Evolutionary conservation across 53 echinoderm and acorn worm genomes (phyloP).

Genomic region (Holothuria leucospilota): DNA sequence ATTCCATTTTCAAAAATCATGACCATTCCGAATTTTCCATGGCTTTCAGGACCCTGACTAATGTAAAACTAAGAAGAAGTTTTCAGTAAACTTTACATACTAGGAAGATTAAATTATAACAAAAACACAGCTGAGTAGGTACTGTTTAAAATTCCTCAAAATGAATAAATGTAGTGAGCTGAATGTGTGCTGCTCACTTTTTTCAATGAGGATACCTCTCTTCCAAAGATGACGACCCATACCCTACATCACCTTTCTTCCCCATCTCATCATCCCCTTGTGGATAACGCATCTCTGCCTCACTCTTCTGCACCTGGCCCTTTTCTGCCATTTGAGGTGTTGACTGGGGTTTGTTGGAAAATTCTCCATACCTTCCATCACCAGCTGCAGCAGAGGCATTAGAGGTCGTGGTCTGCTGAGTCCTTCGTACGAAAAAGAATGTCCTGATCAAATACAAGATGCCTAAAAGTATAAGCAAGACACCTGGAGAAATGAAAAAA

Average conservation of each 20-base stretch:
- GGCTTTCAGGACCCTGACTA: too few species aligned
- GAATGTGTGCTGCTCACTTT: too few species aligned
- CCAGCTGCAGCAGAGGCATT: not conserved
- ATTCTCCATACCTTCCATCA: not conserved
- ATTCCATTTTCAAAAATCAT: too few species aligned
- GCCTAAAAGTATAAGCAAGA: slow-evolving; percentile 47
- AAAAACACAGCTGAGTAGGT: too few species aligned
- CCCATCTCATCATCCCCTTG: slow-evolving; percentile 62
- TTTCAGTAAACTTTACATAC: too few species aligned
- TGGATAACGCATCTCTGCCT: slow-evolving; percentile 14
- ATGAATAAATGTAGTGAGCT: too few species aligned
- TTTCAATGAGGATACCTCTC: slow-evolving; percentile 59
- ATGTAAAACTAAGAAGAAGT: too few species aligned
- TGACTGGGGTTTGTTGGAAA: not conserved
- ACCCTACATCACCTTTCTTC: slow-evolving; percentile 66
- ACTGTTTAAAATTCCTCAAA: too few species aligned
- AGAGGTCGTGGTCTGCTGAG: slow-evolving; percentile 1
- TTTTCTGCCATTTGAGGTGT: not conserved
- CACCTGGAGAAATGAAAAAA: slow-evolving; percentile 19
- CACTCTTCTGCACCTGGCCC: slow-evolving; percentile 12
- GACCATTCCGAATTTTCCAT: too few species aligned
- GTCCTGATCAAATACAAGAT: slow-evolving; percentile 65
- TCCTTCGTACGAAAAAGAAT: slow-evolving; percentile 31
- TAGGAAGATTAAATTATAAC: too few species aligned
- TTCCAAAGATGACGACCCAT: slow-evolving; percentile 44